Percentiles rank a stretch among this genome's conserved stretches.
Evolutionary conservation across 2,888 invertebrate species (phyloP).

Genomic region (Nipponacmea schrenckii): DNA sequence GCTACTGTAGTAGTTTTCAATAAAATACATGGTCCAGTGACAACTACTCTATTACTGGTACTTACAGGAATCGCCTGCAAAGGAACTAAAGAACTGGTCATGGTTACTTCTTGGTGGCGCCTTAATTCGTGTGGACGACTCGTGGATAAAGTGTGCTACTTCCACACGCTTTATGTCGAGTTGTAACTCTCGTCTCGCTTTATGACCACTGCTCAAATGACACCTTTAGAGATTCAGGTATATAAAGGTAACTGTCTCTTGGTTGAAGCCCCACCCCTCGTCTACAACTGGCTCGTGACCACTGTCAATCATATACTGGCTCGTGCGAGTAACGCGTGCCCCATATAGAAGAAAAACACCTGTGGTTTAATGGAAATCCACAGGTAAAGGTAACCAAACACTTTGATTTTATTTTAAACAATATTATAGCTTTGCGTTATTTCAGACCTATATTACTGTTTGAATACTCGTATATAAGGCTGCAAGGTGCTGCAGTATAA

Average conservation of each 20-base stretch:
- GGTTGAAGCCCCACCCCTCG: constrained; percentile 15
- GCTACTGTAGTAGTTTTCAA: constrained; percentile 24
- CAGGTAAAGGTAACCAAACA: constrained; percentile 2
- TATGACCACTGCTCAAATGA: constrained; percentile 8
- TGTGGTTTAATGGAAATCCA: not conserved
- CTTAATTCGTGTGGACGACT: constrained; percentile 4
- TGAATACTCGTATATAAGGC: too few relatives aligned
- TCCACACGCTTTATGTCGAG: not conserved
- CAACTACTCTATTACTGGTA: constrained; percentile 15
- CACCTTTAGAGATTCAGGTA: not conserved
- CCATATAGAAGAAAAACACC: constrained; percentile 5
- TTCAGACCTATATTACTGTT: too few relatives aligned
- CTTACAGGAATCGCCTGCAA: constrained; percentile 21
- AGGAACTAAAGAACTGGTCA: constrained; percentile 4
- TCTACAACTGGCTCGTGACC: constrained; percentile 17
- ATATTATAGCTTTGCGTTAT: too few relatives aligned
- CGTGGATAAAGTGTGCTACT: constrained; percentile 11
- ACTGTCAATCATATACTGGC: constrained; percentile 23
- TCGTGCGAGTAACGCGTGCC: constrained; percentile 30
- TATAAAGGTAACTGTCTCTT: constrained; percentile 7
- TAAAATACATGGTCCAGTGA: constrained; percentile 26
- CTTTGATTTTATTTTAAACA: not conserved
- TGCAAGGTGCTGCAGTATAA: not conserved
- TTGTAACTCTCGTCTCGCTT: constrained; percentile 12
- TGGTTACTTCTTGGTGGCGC: not conserved